Percentiles rank a stretch among this genome's conserved stretches.
Conservation (phyloP, 2,888 invertebrate genomes). For the Pilophorus perplexus region DNA sequence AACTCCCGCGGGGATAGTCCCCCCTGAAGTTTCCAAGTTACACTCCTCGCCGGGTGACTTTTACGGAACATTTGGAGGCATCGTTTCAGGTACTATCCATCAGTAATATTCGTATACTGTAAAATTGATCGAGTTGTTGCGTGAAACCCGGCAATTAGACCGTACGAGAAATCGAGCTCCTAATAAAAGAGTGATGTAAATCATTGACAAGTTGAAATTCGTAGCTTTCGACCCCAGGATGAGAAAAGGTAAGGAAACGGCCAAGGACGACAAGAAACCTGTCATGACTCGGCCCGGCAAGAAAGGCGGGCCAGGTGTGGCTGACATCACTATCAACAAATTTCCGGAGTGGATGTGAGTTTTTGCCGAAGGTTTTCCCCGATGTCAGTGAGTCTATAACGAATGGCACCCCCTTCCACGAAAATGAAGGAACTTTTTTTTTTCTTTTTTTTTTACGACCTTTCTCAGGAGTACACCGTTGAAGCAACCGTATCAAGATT, state of each 20-base stretch:
- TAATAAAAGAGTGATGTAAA: no score
- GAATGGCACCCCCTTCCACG: no score
- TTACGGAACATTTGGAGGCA: slow-evolving; percentile 55
- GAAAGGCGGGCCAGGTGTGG: slow-evolving; percentile 58
- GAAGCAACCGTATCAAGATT: not conserved
- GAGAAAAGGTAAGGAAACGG: not conserved
- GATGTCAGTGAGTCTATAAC: no score
- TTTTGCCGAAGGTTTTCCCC: no score
- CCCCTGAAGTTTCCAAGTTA: slow-evolving; percentile 53
- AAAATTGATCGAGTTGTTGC: no score
- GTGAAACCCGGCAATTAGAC: no score
- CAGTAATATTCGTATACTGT: no score
- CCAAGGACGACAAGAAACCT: not conserved
- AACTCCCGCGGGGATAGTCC: slow-evolving; percentile 50
- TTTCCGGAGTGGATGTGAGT: slow-evolving; percentile 52
- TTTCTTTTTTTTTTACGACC: not conserved
- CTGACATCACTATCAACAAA: slow-evolving; percentile 55
- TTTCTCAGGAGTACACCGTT: not conserved
- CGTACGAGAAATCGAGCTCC: no score
- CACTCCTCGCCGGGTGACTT: slow-evolving; percentile 58
- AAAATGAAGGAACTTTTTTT: not conserved
- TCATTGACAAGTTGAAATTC: not conserved
- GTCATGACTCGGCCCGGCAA: slow-evolving; percentile 51
- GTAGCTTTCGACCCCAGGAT: slow-evolving; percentile 41
- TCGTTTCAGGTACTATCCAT: slow-evolving; percentile 29